Conservation (phyloP, 2,888 invertebrate genomes). For the Icerya purchasi region DNA sequence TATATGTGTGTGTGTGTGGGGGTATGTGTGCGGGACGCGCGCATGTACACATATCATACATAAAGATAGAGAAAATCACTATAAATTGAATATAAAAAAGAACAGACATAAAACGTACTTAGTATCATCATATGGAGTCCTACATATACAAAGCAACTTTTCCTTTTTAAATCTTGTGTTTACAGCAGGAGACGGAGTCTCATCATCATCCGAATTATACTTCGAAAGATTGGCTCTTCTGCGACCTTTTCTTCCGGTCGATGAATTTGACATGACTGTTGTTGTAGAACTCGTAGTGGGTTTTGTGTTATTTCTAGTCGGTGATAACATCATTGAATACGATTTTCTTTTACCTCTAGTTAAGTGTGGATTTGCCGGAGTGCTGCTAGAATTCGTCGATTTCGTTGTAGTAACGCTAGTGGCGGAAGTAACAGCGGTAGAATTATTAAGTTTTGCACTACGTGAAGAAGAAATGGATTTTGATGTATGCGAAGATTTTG, state of each 20-base stretch:
- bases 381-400: neutral
- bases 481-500: neutral
- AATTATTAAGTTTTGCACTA: neutral
- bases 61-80: too few species aligned
- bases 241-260: neutral
- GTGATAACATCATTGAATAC: neutral
- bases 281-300: neutral
- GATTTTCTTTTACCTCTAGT: neutral
- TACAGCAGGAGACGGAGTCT: slow-evolving; percentile 19
- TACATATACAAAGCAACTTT: slow-evolving; percentile 73
- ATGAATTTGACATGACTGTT: neutral
- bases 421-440: neutral
- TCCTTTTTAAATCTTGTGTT: slow-evolving; percentile 27
- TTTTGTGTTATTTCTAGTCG: neutral
- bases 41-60: too few species aligned
- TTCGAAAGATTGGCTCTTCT: neutral
- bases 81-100: too few species aligned
- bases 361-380: neutral
- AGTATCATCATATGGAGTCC: slow-evolving; percentile 84
- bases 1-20: too few species aligned
- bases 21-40: too few species aligned
- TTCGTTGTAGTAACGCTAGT: neutral
- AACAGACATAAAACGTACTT: slow-evolving; percentile 38
- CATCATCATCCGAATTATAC: too few species aligned
- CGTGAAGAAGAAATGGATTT: neutral